Conservation (phyloP, 1,140 invertebrate genomes). For the Zaprionus ornatus region DNA sequence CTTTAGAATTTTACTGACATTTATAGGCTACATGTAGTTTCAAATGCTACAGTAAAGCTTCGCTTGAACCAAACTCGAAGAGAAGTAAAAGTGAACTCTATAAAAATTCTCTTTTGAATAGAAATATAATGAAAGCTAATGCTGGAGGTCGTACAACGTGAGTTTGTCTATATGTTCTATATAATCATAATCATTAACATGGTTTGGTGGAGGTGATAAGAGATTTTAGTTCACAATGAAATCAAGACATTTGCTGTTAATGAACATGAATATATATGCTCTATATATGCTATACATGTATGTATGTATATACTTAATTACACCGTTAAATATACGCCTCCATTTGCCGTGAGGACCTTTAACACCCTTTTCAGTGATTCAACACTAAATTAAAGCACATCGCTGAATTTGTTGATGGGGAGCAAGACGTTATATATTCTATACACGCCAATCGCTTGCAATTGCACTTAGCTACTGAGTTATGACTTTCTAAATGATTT, state of each 20-base stretch:
- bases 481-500: neutral
- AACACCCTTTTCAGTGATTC: too few relatives aligned
- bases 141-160: too few relatives aligned
- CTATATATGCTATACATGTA: neutral
- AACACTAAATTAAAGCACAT: neutral
- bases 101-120: neutral
- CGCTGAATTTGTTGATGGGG: neutral
- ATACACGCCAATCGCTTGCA: neutral
- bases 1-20: constrained; percentile 10
- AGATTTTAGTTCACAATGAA: neutral
- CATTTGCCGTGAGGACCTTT: too few relatives aligned
- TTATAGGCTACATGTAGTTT: neutral
- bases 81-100: neutral
- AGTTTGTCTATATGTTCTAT: neutral
- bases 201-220: neutral
- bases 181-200: neutral
- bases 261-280: neutral
- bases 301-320: too few relatives aligned
- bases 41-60: neutral
- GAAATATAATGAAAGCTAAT: neutral
- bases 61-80: neutral
- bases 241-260: neutral
- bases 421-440: neutral
- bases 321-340: too few relatives aligned
- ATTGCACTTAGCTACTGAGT: neutral